These are phyloP conservation scores for Stramonita haemastoma DNA, from an alignment of 2,888 invertebrate species.

Conservation along the genomic window DNA sequence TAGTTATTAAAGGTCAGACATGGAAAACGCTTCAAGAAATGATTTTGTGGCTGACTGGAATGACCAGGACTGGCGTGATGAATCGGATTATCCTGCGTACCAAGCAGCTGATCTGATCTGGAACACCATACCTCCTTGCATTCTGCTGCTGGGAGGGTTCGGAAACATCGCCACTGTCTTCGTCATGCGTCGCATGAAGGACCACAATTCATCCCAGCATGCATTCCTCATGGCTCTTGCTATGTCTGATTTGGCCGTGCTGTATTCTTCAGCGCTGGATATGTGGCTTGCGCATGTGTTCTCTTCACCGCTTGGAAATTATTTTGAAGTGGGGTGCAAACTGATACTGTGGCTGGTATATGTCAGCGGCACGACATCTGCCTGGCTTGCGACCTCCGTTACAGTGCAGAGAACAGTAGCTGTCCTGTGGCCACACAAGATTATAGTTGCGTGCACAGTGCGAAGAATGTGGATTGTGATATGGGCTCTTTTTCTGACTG, in stretches of 20 bases:
- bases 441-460: not conserved
- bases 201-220: slow-evolving; percentile 4
- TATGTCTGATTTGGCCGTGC: not conserved
- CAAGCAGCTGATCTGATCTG: not conserved
- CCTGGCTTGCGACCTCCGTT: slow-evolving; percentile 5
- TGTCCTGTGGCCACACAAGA: not conserved
- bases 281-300: not conserved
- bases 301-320: not conserved
- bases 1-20: too few species aligned
- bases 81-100: not conserved
- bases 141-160: not conserved
- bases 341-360: not conserved
- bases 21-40: too few species aligned
- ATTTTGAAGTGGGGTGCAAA: not conserved
- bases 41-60: too few species aligned
- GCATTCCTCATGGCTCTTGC: not conserved
- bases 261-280: not conserved
- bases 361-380: not conserved
- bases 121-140: not conserved
- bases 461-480: not conserved
- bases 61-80: too few species aligned
- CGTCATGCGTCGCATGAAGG: slow-evolving; percentile 11
- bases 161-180: slow-evolving; percentile 9
- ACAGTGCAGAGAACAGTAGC: slow-evolving; percentile 11
- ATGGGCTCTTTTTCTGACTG: not conserved